Conservation (phyloP, 2,888 invertebrate genomes). For the Linnaemya vulpina region DNA sequence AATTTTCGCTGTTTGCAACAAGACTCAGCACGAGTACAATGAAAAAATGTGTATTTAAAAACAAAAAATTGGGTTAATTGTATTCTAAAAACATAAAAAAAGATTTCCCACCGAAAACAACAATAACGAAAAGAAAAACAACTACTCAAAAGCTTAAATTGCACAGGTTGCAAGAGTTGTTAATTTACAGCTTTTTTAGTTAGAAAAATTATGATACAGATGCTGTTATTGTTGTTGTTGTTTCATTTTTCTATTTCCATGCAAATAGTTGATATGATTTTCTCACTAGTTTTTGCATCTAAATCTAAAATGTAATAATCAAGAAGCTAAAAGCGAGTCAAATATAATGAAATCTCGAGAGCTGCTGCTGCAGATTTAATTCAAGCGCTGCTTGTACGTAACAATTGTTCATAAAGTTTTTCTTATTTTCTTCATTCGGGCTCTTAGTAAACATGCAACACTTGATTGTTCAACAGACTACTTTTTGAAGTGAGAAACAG, state of each 20-base stretch:
- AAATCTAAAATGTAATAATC: neutral
- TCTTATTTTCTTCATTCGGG: neutral
- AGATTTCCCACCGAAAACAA: constrained; percentile 58
- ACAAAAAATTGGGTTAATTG: constrained; percentile 63
- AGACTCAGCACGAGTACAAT: neutral
- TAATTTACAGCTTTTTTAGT: constrained; percentile 42
- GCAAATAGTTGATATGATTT: constrained; percentile 54
- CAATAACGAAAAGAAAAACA: constrained; percentile 49
- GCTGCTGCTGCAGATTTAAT: constrained; percentile 36
- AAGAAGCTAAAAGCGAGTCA: neutral
- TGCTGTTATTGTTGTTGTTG: constrained; percentile 13
- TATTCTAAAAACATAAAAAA: constrained; percentile 61
- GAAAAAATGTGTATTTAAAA: neutral
- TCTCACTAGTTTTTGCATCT: constrained; percentile 31
- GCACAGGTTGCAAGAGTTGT: constrained; percentile 49
- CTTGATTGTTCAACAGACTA: neutral
- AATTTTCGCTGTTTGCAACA: constrained; percentile 6
- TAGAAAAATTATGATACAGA: constrained; percentile 30
- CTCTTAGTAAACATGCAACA: neutral
- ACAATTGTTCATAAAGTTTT: neutral
- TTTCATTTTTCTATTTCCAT: constrained; percentile 39
- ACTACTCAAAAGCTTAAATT: constrained; percentile 39
- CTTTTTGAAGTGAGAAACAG: neutral
- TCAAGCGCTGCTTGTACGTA: neutral
- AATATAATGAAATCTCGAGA: constrained; percentile 17